Evolutionary conservation across 64 coral and sea anemone species (phyloP), one percentile per base, ranked within the genome.

Genomic region (Pachyseris speciosa): DNA sequence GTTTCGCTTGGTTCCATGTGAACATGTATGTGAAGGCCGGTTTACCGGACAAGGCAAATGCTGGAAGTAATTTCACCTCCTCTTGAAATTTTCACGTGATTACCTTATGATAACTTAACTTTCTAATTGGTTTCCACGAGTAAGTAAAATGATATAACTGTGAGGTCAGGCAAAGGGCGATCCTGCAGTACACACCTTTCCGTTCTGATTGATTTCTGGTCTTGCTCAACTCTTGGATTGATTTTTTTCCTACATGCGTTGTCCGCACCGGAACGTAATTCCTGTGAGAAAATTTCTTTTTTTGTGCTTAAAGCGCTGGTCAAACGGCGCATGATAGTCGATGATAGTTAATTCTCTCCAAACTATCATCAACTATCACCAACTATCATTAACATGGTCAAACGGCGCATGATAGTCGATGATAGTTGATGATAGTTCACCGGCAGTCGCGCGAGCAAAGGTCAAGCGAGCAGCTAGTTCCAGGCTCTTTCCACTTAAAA

Each of bases 161-260:
- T 57, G 3, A 57, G 52, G 52, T 61, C 58, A 26, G 20, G 22
- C n/a, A 61, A 61, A 61, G 58, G 22, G 58, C 25, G 58, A 61
- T 61, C 58, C 58, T 24, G 58, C n/a, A 61, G 0, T 61, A 61
- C 27, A 61, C 58, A 61, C 58, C 58, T 61, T 25, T 61, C 58
- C 58, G 16, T 61, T 61, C 58, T 61, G 58, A 68, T 68, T 68
- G 64, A 68, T 68, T 37, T 68, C 64, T 36, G 64, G 64, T 33
- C 31, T 68, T 68, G 28, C 64, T 68, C 64, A 68, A 68, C 31
- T 68, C 64, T 34, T 68, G 65, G 58, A 61, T 61, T 61, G 58
- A 61, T 61, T 61, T 61, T 61, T 45, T 45, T 45, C 25, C 58
- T 61, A 27, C 58, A 61, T 61, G 58, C 58, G 25, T 61, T 61